phyloP scores from a whole-genome alignment of 2,888 invertebrate genomes.

The Ochlodes sylvanus region DNA sequence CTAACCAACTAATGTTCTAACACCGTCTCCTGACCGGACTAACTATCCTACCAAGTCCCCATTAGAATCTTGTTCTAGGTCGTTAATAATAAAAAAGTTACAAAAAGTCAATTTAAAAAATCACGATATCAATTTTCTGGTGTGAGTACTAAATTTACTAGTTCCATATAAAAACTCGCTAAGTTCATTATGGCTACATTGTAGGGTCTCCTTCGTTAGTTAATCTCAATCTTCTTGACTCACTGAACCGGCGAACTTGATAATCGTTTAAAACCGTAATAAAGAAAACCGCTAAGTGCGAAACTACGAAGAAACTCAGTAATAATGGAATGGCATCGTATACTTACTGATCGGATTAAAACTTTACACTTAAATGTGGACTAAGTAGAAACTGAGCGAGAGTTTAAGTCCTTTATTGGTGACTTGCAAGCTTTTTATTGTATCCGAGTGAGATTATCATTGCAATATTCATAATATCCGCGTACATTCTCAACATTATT shows the following conservation, averaged over 20 bases:
- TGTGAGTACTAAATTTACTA: too few relatives aligned
- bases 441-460: too few relatives aligned
- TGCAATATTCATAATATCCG: too few relatives aligned
- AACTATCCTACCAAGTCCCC: too few relatives aligned
- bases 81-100: too few relatives aligned
- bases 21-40: too few relatives aligned
- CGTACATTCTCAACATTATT: too few relatives aligned
- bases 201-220: neutral
- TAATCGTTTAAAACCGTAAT: neutral
- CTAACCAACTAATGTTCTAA: too few relatives aligned
- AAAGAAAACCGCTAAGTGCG: slow-evolving; percentile 5
- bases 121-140: too few relatives aligned
- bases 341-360: slow-evolving; percentile 7
- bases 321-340: slow-evolving; percentile 4
- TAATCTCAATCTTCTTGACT: neutral
- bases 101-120: too few relatives aligned
- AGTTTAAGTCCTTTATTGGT: neutral
- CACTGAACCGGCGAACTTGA: neutral
- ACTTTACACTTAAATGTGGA: neutral
- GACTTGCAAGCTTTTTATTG: neutral
- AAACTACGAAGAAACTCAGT: slow-evolving; percentile 2
- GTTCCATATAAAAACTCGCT: neutral
- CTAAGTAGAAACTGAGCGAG: neutral
- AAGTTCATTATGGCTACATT: neutral
- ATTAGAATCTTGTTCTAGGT: too few relatives aligned